Percentiles rank a stretch among this genome's conserved stretches.
Conservation (phyloP, 1,140 invertebrate genomes). For the Caenorhabditis brenneri region DNA sequence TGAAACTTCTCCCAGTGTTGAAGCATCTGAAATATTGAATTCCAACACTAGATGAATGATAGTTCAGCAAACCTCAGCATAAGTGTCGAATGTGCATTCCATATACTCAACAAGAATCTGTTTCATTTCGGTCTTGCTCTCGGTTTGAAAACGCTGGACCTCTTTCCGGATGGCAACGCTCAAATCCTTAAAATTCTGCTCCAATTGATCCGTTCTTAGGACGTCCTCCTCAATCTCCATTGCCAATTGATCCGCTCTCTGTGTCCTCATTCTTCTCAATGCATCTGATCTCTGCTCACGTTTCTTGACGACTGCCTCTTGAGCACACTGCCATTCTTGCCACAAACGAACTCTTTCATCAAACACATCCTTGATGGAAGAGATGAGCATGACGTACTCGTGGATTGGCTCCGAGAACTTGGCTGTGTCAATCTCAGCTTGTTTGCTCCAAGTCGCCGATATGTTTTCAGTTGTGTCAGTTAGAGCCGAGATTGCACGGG, state of each 20-base stretch:
- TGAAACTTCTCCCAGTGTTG: too few species aligned
- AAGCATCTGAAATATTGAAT: too few species aligned
- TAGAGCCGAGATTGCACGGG: slow-evolving; percentile 83
- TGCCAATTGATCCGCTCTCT: slow-evolving; percentile 77
- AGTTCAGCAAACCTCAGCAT: slow-evolving; percentile 80
- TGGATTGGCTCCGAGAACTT: slow-evolving; percentile 54
- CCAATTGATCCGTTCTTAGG: slow-evolving; percentile 89
- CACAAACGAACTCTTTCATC: slow-evolving; percentile 96
- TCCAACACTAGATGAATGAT: too few species aligned
- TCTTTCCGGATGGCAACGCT: slow-evolving; percentile 94
- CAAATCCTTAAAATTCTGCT: slow-evolving; percentile 94
- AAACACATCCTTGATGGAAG: slow-evolving; percentile 82
- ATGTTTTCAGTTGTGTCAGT: slow-evolving; percentile 92
- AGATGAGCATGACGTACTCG: slow-evolving; percentile 85
- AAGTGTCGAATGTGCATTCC: slow-evolving; percentile 89
- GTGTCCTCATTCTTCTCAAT: background rate
- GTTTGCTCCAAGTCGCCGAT: slow-evolving; percentile 84
- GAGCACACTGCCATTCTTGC: slow-evolving; percentile 95
- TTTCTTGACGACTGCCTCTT: slow-evolving; percentile 90
- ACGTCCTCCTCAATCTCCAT: slow-evolving; percentile 90
- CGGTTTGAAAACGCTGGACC: slow-evolving; percentile 51
- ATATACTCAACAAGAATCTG: slow-evolving; percentile 84
- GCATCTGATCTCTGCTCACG: slow-evolving; percentile 83
- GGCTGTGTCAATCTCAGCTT: slow-evolving; percentile 92
- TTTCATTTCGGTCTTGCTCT: slow-evolving; percentile 23